These are phyloP conservation scores for Paramormyrops hopkinsi DNA, from an alignment of 2,797 vertebrate genomes.

Conservation along the genomic window DNA sequence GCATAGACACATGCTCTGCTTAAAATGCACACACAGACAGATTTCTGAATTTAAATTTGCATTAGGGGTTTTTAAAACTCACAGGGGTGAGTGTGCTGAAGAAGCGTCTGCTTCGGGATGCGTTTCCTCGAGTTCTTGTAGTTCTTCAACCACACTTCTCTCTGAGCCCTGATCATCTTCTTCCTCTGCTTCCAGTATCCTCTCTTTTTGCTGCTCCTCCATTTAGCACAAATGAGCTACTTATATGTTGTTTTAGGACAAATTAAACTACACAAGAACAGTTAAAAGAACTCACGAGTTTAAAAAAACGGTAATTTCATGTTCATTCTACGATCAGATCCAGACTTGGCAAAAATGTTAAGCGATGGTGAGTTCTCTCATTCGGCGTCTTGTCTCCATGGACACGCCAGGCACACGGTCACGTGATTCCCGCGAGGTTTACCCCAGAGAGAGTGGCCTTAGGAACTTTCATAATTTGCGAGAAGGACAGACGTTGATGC, in stretches of 20 bases:
- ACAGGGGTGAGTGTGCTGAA: conserved; percentile 23
- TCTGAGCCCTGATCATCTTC: conserved; percentile 1
- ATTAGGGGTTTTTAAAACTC: conserved; percentile 34
- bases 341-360: not conserved
- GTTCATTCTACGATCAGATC: not conserved
- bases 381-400: conserved; percentile 14
- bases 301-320: not conserved
- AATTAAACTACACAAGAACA: not conserved
- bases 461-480: not conserved
- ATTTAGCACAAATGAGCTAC: conserved; percentile 21
- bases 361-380: not conserved
- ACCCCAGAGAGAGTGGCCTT: not conserved
- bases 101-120: conserved; percentile 24
- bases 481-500: not conserved
- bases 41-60: not conserved
- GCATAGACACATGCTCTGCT: not conserved
- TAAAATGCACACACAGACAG: not conserved
- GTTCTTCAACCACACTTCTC: not conserved
- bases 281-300: not conserved
- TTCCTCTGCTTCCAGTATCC: conserved; percentile 17
- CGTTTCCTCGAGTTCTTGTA: conserved; percentile 34
- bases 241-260: not conserved
- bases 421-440: not conserved
- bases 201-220: conserved; percentile 23
- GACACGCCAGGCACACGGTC: not conserved